Base-by-base conservation (phyloP, 2,797 vertebrate species). In the Labroides dimidiatus region DNA sequence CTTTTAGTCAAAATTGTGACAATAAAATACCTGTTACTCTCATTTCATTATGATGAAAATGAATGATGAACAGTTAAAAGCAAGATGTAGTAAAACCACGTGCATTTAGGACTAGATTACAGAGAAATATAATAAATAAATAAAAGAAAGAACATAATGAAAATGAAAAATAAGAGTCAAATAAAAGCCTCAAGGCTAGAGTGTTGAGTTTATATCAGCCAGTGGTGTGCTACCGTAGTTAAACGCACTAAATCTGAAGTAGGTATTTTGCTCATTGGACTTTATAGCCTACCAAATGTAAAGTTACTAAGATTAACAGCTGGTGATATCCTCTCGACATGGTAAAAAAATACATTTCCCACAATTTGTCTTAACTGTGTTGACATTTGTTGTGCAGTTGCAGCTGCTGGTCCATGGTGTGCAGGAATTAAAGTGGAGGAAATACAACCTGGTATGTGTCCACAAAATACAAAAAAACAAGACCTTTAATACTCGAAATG, bases 381-480 rank as follows among this genome's bases (percentile, higher is more conserved):
- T 61, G 0, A 33, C 2, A 23, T 54, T 52, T 80, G 41, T 81
- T 69, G 20, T 80, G 9, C 20, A 93, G 90, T 93, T 69, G 90
- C 91, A 80, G 86, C 86, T 23, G 88, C 91, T 48, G 92, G 92
- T 55, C 67, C 59, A n/a, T 92, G 90, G 91, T 92, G 84, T 62
- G 56, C 58, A 54, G 82, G 77, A 20, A 54, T 85, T 49, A 11
- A 72, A 62, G 65, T 68, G 48, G 42, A 83, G 45, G 63, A 56
- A 0, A 69, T 91, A 20, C 69, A 83, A 12, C 42, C 64, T 52
- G 90, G 91, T 92, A 74, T 39, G 77, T 56, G 10, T 0, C 10
- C 6, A 11, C 12, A 33, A 44, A 6, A 16, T 8, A 17, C 16
- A 24, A 10, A 41, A 6, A n/a, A 59, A 51, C 20, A 27, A 36